Evolutionary conservation across 2,113 vertebrate genomes (phyloP), one percentile per base, ranked within the genome.

Genomic region (Pholis gunnellus): DNA sequence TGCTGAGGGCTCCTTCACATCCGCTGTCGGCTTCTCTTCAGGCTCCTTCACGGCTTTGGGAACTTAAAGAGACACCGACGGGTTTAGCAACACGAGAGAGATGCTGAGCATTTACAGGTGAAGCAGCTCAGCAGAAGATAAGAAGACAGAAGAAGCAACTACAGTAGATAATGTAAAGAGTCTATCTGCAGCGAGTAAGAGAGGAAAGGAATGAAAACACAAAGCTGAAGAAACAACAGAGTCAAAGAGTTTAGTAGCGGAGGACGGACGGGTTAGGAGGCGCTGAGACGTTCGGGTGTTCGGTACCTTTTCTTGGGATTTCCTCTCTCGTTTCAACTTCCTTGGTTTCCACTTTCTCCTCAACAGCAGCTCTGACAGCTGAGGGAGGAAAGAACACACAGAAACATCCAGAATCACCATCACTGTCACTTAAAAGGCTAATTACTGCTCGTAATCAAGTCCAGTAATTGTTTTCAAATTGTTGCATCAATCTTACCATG

Each of bases 261-360:
- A 86, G 13, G n/a, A 76, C 14, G 10, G 14, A 60, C 22, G 15
- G n/a, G 60, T 22, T 44, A 6, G 18, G 25, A 72, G 34, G 50
- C 6, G 5, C 48, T 20, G 40, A 84, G 42, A 42, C 0, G n/a
- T 14, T 60, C 27, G 17, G 64, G n/a, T 68, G n/a, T 50, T 11
- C 0, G 0, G 5, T 95, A 96, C 95, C 95, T 96, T 89, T 92
- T 0, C 13, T 52, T 54, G 91, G 90, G 9, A 89, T 54, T 71
- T 80, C 92, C 83, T 97, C 95, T 94, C 95, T 96, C 93, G 92
- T 94, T 81, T 92, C 94, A 63, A 97, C 90, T 22, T 94, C 94
- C 76, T 76, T 95, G 84, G 94, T 95, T 93, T 95, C 95, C 57
- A 97, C 77, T 46, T 93, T 93, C 91, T 99, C 96, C 78, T 96